Evolutionary conservation across 2,888 invertebrate genomes (phyloP).

Genomic region (Xestia xanthographa): DNA sequence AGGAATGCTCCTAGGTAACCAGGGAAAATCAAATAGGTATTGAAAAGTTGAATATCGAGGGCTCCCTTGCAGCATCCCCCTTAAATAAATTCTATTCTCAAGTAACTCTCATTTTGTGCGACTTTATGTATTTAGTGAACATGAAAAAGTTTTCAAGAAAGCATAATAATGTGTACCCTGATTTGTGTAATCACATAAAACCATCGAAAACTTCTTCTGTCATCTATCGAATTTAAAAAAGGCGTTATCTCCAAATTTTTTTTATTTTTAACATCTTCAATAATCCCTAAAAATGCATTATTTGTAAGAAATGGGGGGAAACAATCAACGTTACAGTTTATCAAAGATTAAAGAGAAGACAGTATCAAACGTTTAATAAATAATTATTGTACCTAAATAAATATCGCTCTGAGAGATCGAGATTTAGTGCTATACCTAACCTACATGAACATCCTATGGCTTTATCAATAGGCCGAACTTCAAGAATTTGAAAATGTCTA

Average conservation of each 20-base stretch:
- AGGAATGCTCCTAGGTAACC: slow-evolving; percentile 14
- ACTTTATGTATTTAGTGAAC: slow-evolving; percentile 55
- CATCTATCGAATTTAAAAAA: slow-evolving; percentile 58
- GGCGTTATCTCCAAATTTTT: slow-evolving; percentile 57
- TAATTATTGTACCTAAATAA: slow-evolving; percentile 62
- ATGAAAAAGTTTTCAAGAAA: slow-evolving; percentile 65
- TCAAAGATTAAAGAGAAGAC: slow-evolving; percentile 66
- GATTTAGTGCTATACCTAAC: slow-evolving; percentile 56
- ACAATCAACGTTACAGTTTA: slow-evolving; percentile 67
- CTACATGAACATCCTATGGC: slow-evolving; percentile 71
- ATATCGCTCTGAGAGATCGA: slow-evolving; percentile 62
- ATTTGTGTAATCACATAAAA: slow-evolving; percentile 79
- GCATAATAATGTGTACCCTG: slow-evolving; percentile 80
- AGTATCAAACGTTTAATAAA: slow-evolving; percentile 69
- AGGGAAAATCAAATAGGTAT: slow-evolving; percentile 1
- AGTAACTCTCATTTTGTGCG: slow-evolving; percentile 72
- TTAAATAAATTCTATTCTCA: slow-evolving; percentile 59
- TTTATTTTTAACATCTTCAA: slow-evolving; percentile 64
- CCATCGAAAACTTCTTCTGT: slow-evolving; percentile 77
- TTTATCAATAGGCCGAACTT: slow-evolving; percentile 77
- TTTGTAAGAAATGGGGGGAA: slow-evolving; percentile 61
- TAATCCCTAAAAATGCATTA: slow-evolving; percentile 65
- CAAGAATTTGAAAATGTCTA: slow-evolving; percentile 76
- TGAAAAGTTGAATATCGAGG: slow-evolving; percentile 6
- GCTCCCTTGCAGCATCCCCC: slow-evolving; percentile 11